A percentile compares a stretch with the other conserved stretches of the same genome.
These are phyloP conservation scores for Anarsia innoxiella DNA, from an alignment of 2,888 invertebrate species.

Conservation along the genomic window DNA sequence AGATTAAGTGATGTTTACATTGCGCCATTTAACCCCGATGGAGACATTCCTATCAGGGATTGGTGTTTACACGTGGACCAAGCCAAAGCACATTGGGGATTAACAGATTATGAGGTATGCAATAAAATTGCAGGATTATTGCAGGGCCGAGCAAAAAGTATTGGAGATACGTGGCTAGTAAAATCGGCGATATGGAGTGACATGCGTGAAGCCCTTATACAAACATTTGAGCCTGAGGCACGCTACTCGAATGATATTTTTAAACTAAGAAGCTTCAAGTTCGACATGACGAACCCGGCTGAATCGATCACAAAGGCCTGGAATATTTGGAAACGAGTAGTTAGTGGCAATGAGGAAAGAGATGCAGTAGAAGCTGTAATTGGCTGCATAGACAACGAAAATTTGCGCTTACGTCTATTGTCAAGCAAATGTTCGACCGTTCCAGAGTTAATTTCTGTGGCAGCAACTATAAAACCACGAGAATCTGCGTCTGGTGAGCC, in stretches of 20 bases:
- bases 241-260: too few relatives aligned
- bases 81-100: background rate
- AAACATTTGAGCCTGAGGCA: conserved; percentile 5
- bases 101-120: background rate
- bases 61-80: background rate
- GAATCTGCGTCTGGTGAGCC: background rate
- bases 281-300: conserved; percentile 9
- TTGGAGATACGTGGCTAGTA: background rate
- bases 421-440: conserved; percentile 10
- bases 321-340: conserved; percentile 13
- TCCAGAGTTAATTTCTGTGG: conserved; percentile 2
- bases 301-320: conserved; percentile 11
- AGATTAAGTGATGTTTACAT: background rate
- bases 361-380: too few relatives aligned
- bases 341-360: conserved; percentile 10
- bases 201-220: background rate
- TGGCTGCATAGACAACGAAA: conserved; percentile 14
- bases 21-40: conserved; percentile 1
- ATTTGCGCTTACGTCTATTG: too few relatives aligned
- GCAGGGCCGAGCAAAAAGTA: background rate
- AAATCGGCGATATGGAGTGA: background rate
- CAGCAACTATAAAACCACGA: background rate
- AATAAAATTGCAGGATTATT: background rate
- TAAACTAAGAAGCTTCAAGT: too few relatives aligned
- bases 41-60: background rate